Base-by-base conservation (phyloP, 2,113 vertebrate genomes). In the Clinocottus analis region DNA sequence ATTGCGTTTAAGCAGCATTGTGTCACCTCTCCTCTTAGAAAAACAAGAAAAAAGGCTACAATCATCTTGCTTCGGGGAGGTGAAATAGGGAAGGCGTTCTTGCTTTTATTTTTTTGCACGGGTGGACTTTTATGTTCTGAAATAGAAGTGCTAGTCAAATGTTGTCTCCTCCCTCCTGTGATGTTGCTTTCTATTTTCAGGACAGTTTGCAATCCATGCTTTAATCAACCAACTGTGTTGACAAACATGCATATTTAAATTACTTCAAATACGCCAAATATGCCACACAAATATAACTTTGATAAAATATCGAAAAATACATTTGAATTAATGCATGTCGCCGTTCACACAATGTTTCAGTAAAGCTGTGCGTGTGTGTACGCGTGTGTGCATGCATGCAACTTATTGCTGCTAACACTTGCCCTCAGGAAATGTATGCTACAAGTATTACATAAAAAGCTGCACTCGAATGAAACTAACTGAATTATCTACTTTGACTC, bases 41-140 rank as follows among this genome's bases (percentile, higher is more conserved):
- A 45, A 66, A 71, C 2, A 71, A 49, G 95, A 95, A 93, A 95
- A 95, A 94, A 95, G 95, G 95, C 96, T 96, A 96, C 97, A 98
- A 97, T 98, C 97, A 97, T 96, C 95, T 96, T 95, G 93, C 94
- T 94, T 94, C 96, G 96, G 94, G 94, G 93, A 96, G 96, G 94
- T 75, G 95, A 87, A 95, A 96, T 94, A 94, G 93, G 93, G 94
- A 96, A 95, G 76, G 93, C 84, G 84, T 93, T 85, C 93, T 91
- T 80, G 94, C 96, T 94, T 97, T 97, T 96, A 94, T 97, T 96
- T 94, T 93, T 93, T 96, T 94, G 94, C 83, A 94, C 90, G 91
- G 95, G 93, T 95, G 94, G 93, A 95, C 93, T 90, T 95, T 96
- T 93, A 95, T 88, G 83, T 95, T 96, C 95, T 95, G 94, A 94